Percentiles rank a stretch among this genome's conserved stretches.
These are phyloP conservation scores for Allobates femoralis DNA, from an alignment of 2,797 vertebrate genomes.

Conservation along the genomic window DNA sequence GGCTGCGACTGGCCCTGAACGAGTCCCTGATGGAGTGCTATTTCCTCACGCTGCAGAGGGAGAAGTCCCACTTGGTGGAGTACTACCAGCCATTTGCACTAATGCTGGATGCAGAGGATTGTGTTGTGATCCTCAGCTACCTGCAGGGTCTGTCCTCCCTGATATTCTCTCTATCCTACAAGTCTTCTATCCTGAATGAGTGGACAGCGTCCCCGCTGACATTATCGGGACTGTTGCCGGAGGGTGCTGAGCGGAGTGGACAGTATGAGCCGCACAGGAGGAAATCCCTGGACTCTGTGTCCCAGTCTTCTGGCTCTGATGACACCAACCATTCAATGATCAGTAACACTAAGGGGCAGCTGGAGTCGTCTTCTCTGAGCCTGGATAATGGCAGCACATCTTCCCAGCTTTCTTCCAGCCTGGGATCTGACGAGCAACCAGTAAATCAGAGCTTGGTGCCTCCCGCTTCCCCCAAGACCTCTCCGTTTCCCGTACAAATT, in stretches of 20 bases:
- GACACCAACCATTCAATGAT: slow-evolving; percentile 69
- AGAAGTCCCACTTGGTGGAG: slow-evolving; percentile 79
- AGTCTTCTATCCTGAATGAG: slow-evolving; percentile 91
- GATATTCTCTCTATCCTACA: slow-evolving; percentile 91
- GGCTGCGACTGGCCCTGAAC: slow-evolving; percentile 92
- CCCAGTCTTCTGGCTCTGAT: slow-evolving; percentile 87
- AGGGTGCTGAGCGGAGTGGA: slow-evolving; percentile 70
- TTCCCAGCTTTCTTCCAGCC: slow-evolving; percentile 92
- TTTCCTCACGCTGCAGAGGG: slow-evolving; percentile 86
- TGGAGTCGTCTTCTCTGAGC: slow-evolving; percentile 85
- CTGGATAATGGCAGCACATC: slow-evolving; percentile 88
- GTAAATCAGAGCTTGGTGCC: slow-evolving; percentile 77
- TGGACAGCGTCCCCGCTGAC: slow-evolving; percentile 93
- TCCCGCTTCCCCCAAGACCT: slow-evolving; percentile 67
- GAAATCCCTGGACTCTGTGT: slow-evolving; percentile 85
- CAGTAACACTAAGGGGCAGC: slow-evolving; percentile 67
- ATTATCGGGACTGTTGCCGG: slow-evolving; percentile 83
- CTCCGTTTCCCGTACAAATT: slow-evolving; percentile 79
- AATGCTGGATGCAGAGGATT: slow-evolving; percentile 87
- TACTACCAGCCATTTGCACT: slow-evolving; percentile 88
- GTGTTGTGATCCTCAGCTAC: slow-evolving; percentile 93
- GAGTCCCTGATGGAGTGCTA: slow-evolving; percentile 94
- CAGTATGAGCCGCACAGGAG: slow-evolving; percentile 70
- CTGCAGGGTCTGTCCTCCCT: slow-evolving; percentile 90
- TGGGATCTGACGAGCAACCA: slow-evolving; percentile 85